phyloP scores from a whole-genome alignment of 1,140 invertebrate species.

The Asobara japonica region DNA sequence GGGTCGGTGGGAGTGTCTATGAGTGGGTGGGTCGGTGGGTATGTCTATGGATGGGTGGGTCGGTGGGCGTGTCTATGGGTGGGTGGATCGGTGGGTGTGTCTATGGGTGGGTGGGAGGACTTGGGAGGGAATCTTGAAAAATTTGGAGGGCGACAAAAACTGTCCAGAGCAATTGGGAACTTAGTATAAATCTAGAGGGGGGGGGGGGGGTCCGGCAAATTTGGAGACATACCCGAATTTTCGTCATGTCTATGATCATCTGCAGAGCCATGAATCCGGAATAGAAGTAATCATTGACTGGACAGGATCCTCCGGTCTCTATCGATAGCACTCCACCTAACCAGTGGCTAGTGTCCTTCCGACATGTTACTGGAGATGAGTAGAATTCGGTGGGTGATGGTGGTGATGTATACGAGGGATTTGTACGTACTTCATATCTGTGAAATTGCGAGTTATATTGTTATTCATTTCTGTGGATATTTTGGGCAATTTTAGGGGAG shows the following conservation, averaged over 20 bases:
- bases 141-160: too few relatives aligned
- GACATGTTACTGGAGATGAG: constrained; percentile 74
- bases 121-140: too few relatives aligned
- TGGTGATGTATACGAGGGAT: constrained; percentile 72
- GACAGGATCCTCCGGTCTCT: constrained; percentile 75
- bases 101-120: too few relatives aligned
- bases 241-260: constrained; percentile 76
- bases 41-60: too few relatives aligned
- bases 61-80: too few relatives aligned
- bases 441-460: background rate
- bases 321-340: constrained; percentile 72
- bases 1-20: too few relatives aligned
- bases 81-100: too few relatives aligned
- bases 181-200: too few relatives aligned
- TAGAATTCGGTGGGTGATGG: constrained; percentile 73
- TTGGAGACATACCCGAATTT: constrained; percentile 74
- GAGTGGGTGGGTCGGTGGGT: too few relatives aligned
- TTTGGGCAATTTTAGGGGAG: too few relatives aligned
- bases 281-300: constrained; percentile 78
- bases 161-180: too few relatives aligned
- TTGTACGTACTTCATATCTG: constrained; percentile 78
- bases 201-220: too few relatives aligned
- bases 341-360: constrained; percentile 72
- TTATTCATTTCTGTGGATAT: background rate
- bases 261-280: constrained; percentile 80